These are phyloP conservation scores for Chrysemys picta DNA, from an alignment of 2,113 vertebrate species.

Conservation along the genomic window DNA sequence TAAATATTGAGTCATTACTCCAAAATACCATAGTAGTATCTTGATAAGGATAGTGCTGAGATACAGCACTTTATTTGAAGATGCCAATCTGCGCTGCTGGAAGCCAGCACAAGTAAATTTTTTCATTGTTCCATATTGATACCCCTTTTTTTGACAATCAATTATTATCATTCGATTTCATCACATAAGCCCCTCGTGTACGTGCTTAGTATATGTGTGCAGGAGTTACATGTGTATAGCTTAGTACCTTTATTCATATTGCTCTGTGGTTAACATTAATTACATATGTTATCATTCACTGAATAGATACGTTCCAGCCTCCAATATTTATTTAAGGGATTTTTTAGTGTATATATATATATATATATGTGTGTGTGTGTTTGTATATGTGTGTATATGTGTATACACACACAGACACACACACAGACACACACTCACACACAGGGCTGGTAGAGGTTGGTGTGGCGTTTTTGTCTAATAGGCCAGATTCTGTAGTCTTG, in stretches of 20 bases:
- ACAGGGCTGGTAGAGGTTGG: not conserved
- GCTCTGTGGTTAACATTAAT: not conserved
- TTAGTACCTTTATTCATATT: not conserved
- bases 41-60: not conserved
- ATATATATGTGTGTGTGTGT: too few species aligned
- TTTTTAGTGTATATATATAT: not conserved
- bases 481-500: not conserved
- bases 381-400: not conserved
- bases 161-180: not conserved
- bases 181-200: not conserved
- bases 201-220: not conserved
- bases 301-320: not conserved
- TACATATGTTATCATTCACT: not conserved
- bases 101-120: not conserved
- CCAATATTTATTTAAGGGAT: not conserved
- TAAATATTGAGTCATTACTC: not conserved
- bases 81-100: not conserved
- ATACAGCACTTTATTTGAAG: not conserved
- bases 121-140: fast-evolving
- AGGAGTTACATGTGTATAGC: not conserved
- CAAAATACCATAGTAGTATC: not conserved
- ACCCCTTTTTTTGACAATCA: not conserved
- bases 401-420: not conserved
- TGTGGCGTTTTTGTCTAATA: not conserved
- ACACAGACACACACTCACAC: too few species aligned